Evolutionary conservation across 2,888 invertebrate genomes (phyloP), one percentile per base, ranked within the genome.

Genomic region (Drosophila prolongata): DNA sequence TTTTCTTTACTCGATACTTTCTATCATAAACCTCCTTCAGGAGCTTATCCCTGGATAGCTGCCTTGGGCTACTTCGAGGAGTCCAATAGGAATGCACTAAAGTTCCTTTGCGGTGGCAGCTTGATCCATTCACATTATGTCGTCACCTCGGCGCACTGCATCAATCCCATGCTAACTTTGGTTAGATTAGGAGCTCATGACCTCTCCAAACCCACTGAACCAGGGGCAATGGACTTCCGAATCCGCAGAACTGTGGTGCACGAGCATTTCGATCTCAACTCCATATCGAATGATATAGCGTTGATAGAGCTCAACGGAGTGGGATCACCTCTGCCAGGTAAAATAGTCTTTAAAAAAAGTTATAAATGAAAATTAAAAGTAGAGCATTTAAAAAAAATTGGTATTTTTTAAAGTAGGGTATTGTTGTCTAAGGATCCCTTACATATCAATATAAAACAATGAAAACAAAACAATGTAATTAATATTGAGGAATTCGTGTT

Each of bases 1-100:
- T n/a, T n/a, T n/a, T n/a, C n/a, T n/a, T n/a, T n/a, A n/a, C n/a
- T n/a, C n/a, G n/a, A n/a, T n/a, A n/a, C n/a, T 6, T 14, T 2
- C n/a, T 1, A 40, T 19, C 10, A 0, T 9, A 11, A 27, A 10
- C 16, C 3, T 6, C 13, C 24, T 56, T 4, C 68, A 61, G 96
- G 96, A 27, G 93, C 95, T 50, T 96, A 96, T 95, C 97, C 97
- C 0, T 97, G 97, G 97, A 95, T 97, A 94, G 96, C 96, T 1
- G 96, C 96, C 10, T 94, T 96, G 74, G 96, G 95, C 84, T 93
- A 96, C 68, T 79, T 72, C 5, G 88, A 90, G 47, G 92, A 92
- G 1, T 75, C 77, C 14, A 86, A 84, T 58, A 92, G 93, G 0
- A 95, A 90, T 49, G 19, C 62, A 0, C 1, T 92, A 0, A 87